Evolutionary conservation across 92 coral and sea anemone genomes (phyloP), one percentile per base, ranked within the genome.

Genomic region (Phenganax subtilis): DNA sequence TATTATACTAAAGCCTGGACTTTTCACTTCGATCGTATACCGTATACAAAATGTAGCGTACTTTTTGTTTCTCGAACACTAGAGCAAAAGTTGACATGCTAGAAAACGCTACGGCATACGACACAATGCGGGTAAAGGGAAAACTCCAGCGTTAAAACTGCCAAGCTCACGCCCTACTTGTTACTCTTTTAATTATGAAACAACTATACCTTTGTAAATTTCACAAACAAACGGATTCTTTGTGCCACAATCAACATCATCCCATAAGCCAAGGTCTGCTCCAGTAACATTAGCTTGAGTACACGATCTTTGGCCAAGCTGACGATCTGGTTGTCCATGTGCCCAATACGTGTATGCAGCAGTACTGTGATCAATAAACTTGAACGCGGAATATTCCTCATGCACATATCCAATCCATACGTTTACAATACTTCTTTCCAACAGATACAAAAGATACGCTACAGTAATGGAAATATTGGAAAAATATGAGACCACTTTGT

Each of bases 401-500:
- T 91, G 88, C 3, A 67, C 51, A 73, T 92, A 64, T 55, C 99
- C 99, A 66, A 87, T 82, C 99, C 99, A 96, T 62, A 96, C 88
- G 64, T 88, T 87, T 31, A 92, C 94, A 57, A 75, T 56, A 60
- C 76, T 85, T 76, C 88, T 86, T 75, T 88, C 71, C 84, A 96
- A 82, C 64, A 84, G 81, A 25, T 87, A 75, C 12, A 90, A 81
- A 62, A 92, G 66, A 68, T 77, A 87, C 3, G 97, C 99, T 96
- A 89, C 51, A 47, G n/a, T 37, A 8, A 80, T 17, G 6, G 15
- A 75, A 86, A 16, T 11, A 10, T 20, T 20, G 25, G 25, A 20
- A 20, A 54, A 31, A 57, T 28, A 51, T 15, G 12, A 9, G 54
- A 25, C 56, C 20, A 17, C 1, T 63, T 14, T 62, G 30, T 57